Percentiles rank a stretch among this genome's conserved stretches.
Evolutionary conservation across 2,888 invertebrate genomes (phyloP).

Genomic region (Sthenelais limicola): DNA sequence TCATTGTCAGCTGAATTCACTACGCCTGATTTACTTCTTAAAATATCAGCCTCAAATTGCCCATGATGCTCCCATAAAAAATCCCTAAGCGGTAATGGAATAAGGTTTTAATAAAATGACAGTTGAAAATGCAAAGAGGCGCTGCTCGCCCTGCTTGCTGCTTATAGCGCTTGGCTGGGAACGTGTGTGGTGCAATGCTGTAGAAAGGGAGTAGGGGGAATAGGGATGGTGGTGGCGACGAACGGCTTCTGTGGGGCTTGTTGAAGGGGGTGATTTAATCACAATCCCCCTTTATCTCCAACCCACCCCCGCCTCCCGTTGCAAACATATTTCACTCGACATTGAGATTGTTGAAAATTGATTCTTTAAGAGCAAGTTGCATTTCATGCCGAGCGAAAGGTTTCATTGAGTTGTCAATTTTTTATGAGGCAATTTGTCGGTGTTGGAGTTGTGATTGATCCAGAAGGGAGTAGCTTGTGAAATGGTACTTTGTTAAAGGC

Average conservation of each 20-base stretch:
- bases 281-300: constrained; percentile 11
- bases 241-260: background rate
- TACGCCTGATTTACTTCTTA: constrained; percentile 32
- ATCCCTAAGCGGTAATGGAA: constrained; percentile 25
- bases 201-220: no score
- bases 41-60: constrained; percentile 33
- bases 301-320: background rate
- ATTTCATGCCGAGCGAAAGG: constrained; percentile 36
- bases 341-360: constrained; percentile 15
- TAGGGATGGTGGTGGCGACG: background rate
- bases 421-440: constrained; percentile 38
- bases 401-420: constrained; percentile 38
- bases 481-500: constrained; percentile 26
- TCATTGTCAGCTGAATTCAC: constrained; percentile 21
- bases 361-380: constrained; percentile 35
- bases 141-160: no score
- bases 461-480: constrained; percentile 10
- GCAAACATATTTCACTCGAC: constrained; percentile 2
- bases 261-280: constrained; percentile 20
- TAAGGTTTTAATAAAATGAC: constrained; percentile 28
- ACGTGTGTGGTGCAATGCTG: no score
- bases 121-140: background rate
- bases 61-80: constrained; percentile 30
- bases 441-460: constrained; percentile 21
- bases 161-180: no score